Evolutionary conservation across 2,797 vertebrate genomes (phyloP), one percentile per base, ranked within the genome.

Genomic region (Rhinoraja longicauda): DNA sequence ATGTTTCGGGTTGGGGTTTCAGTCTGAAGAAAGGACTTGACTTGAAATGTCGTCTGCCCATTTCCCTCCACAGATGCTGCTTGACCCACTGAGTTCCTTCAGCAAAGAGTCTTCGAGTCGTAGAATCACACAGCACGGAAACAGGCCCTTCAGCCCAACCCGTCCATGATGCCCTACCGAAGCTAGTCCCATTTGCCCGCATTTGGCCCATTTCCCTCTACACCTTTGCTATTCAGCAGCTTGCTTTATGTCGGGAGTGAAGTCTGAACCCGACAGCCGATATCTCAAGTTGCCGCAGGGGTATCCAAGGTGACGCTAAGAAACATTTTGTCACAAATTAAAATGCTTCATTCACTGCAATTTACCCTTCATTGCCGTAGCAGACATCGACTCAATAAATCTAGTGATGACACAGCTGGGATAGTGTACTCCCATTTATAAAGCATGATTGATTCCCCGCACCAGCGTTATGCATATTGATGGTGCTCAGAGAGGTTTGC

Each of bases 371-470:
- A 8, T 32, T 67, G 84, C 57, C 8, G 17, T 67, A 62, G 19
- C 32, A 67, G n/a, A 21, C n/a, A 67, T 10, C 59, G 13, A 88
- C 29, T 7, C 32, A 67, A 67, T 36, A 67, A 67, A 67, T 88
- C 84, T 88, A 36, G n/a, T 21, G 84, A 88, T 62, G 36, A 88
- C 84, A 88, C 8, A 19, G 15, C 57, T 88, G 59, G 59, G n/a
- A 39, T 36, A 21, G 84, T 67, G 1, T 10, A 32, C 32, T 77
- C 77, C n/a, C 76, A 36, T 32, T 88, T 32, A 67, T 36, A 88
- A 88, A 84, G 36, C n/a, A 19, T 36, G 84, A 88, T 88, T 67
- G 59, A 88, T 88, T 88, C 6, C 19, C 84, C 19, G 62, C n/a
- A 67, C n/a, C n/a, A 9, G 62, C 10, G n/a, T 88, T 64, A 64